phyloP scores from a whole-genome alignment of 2,797 vertebrate genomes.

The Hylomyscus alleni region DNA sequence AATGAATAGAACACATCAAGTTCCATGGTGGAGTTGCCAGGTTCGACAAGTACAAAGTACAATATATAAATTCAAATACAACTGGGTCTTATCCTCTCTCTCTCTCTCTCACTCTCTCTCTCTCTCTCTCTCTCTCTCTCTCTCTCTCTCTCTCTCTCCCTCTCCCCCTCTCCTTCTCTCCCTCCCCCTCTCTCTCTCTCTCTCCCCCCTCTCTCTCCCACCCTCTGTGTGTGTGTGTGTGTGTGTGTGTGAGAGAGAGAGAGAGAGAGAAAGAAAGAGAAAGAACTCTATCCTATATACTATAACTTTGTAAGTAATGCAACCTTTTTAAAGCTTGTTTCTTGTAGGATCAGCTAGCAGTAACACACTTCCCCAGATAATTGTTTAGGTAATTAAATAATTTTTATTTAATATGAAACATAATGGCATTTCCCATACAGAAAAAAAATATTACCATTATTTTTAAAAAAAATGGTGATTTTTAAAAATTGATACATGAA shows the following conservation, averaged over 20 bases:
- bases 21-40: neutral
- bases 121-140: neutral
- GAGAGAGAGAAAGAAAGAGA: neutral
- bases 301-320: neutral
- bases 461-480: neutral
- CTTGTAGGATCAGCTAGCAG: conserved; percentile 19
- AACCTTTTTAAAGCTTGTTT: neutral
- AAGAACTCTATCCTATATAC: neutral
- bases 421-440: neutral
- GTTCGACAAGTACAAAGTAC: conserved; percentile 16
- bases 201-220: neutral
- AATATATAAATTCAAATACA: conserved; percentile 25
- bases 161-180: neutral
- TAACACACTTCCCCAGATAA: neutral
- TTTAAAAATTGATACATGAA: neutral
- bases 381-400: conserved; percentile 42
- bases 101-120: neutral
- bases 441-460: conserved; percentile 48
- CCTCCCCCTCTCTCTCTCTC: neutral
- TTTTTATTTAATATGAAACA: neutral
- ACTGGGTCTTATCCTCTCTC: neutral
- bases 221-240: neutral
- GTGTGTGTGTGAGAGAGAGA: neutral
- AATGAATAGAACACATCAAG: neutral
- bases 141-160: neutral